Percentiles rank a stretch among this genome's conserved stretches.
Conservation (phyloP, 2,888 invertebrate genomes). For the Leptinotarsa rubiginosa region DNA sequence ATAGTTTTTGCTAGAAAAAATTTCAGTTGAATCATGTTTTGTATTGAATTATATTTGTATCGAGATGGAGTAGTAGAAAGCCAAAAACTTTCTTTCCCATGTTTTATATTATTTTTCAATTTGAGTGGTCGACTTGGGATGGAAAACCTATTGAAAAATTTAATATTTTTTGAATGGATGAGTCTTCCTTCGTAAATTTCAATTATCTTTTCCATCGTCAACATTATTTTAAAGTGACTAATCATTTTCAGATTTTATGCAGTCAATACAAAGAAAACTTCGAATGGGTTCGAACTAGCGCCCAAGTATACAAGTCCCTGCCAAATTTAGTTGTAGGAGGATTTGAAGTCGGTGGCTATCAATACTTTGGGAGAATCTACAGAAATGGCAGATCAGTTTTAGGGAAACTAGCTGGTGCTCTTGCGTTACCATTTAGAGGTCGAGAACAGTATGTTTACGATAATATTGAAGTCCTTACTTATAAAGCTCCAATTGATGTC, state of each 20-base stretch:
- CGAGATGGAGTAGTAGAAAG: too few relatives aligned
- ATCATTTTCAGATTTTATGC: neutral
- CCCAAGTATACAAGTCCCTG: neutral
- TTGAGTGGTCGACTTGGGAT: too few relatives aligned
- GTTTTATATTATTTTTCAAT: too few relatives aligned
- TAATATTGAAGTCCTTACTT: slow-evolving; percentile 16
- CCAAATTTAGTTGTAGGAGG: slow-evolving; percentile 1
- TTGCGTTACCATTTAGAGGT: neutral
- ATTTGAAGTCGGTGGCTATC: neutral
- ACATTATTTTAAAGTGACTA: neutral
- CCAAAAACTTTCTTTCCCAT: too few relatives aligned
- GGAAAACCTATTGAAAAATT: too few relatives aligned
- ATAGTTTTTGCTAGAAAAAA: too few relatives aligned
- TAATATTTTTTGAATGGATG: too few relatives aligned
- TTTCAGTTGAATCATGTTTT: too few relatives aligned
- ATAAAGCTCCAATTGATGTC: neutral
- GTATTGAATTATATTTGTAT: too few relatives aligned
- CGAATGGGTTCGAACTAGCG: neutral
- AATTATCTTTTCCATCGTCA: neutral
- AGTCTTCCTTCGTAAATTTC: neutral
- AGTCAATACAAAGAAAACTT: slow-evolving; percentile 13
- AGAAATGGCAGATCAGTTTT: slow-evolving; percentile 4
- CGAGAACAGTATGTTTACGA: slow-evolving; percentile 13
- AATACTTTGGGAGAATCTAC: slow-evolving; percentile 12
- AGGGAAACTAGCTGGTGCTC: slow-evolving; percentile 7